Evolutionary conservation across 2,797 vertebrate species (phyloP), one percentile per base, ranked within the genome.

Genomic region (Leptatherina wallacei): DNA sequence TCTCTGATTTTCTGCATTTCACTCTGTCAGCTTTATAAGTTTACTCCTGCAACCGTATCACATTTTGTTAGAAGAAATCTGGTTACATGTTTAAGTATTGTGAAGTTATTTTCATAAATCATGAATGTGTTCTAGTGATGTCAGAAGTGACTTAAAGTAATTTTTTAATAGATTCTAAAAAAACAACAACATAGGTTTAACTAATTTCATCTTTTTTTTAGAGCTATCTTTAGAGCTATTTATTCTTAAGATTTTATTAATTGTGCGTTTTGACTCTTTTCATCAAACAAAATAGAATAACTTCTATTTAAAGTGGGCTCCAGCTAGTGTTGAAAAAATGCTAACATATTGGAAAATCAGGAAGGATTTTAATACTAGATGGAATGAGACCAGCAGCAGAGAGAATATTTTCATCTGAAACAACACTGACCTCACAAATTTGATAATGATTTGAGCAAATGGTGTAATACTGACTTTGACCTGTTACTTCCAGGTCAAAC

Each of bases 51-150:
- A 38, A n/a, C 18, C 36, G 42, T 40, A 44, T 38, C 47, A 24
- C 32, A 54, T 40, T 66, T 57, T 75, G 63, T 67, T 69, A 70
- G 36, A 59, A 59, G 36, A 73, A 24, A 64, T 9, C 7, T 61
- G 22, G 20, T 61, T 11, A 16, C 71, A 75, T 64, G 33, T 57
- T 18, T 66, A n/a, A 13, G 60, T 40, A 57, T 64, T 73, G 10
- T 16, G 4, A 52, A 14, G 49, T 57, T 38, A 51, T 65, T 70
- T 54, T 59, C 57, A 36, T 33, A 22, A 58, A 44, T 60, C 42
- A 5, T 40, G 8, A 2, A 6, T 71, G 0, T 60, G 18, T 32
- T 49, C 29, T 20, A n/a, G 29, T n/a, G 18, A 13, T 33, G 18
- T 63, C 11, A 33, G 11, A 49, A 16, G 13, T 30, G 52, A 55